Evolutionary conservation across 2,888 invertebrate species (phyloP).

Genomic region (Achlya flavicornis): DNA sequence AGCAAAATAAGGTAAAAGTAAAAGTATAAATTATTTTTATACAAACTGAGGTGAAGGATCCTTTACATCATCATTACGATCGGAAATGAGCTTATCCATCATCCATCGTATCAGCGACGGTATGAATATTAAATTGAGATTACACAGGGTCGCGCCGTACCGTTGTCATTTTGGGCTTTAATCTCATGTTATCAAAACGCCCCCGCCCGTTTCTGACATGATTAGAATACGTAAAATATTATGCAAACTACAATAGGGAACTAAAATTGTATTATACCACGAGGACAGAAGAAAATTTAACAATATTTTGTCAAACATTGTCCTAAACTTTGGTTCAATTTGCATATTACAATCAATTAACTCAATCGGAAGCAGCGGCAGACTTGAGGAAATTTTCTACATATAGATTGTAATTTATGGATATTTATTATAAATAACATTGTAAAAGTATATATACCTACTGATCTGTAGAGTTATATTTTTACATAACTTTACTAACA

Average conservation of each 20-base stretch:
- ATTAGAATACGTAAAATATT: not conserved
- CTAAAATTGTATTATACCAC: not conserved
- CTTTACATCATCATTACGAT: slow-evolving; percentile 10
- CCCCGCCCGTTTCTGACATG: not conserved
- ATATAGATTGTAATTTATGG: no score
- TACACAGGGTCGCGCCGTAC: slow-evolving; percentile 10
- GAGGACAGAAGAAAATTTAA: no score
- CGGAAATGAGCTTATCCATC: slow-evolving; percentile 18
- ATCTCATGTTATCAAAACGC: not conserved
- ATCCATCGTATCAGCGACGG: slow-evolving; percentile 11
- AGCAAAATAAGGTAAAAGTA: not conserved
- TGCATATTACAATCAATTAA: no score
- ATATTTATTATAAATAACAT: no score
- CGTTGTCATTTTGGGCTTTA: not conserved
- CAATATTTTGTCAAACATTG: no score
- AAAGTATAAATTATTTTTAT: not conserved
- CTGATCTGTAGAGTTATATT: no score
- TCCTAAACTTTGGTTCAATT: no score
- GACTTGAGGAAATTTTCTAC: no score
- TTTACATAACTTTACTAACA: no score
- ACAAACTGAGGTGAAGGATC: not conserved
- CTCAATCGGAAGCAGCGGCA: no score
- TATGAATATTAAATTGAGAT: slow-evolving; percentile 22
- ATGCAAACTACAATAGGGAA: not conserved
- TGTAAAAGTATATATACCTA: no score